Percentiles rank a stretch among this genome's conserved stretches.
These are phyloP conservation scores for Pachymerium ferrugineum DNA, from an alignment of 2,888 invertebrate species.

Conservation along the genomic window DNA sequence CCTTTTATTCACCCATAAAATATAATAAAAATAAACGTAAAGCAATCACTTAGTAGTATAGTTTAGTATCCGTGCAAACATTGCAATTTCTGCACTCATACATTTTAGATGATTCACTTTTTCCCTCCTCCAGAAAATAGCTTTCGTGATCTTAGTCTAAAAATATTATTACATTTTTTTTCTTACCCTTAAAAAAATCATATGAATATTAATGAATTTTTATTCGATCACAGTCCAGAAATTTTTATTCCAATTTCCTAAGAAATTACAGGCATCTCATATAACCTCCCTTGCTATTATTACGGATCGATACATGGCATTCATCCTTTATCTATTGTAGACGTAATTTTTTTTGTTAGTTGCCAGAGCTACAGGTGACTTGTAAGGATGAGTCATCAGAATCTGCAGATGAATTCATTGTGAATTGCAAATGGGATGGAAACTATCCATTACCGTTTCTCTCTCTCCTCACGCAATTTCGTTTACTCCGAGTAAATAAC, in stretches of 20 bases:
- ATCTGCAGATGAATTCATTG: neutral
- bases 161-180: neutral
- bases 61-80: too few species aligned
- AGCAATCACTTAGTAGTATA: too few species aligned
- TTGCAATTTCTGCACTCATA: too few species aligned
- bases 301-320: neutral
- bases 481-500: too few species aligned
- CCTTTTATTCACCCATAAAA: too few species aligned
- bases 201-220: too few species aligned
- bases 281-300: neutral
- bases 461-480: too few species aligned
- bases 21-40: too few species aligned
- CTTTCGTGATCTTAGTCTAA: neutral
- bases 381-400: neutral
- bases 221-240: too few species aligned
- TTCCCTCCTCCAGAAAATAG: neutral
- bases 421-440: conserved; percentile 3
- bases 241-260: too few species aligned
- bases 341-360: neutral
- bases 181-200: neutral
- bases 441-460: neutral
- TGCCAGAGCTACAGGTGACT: conserved; percentile 11
- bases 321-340: neutral
- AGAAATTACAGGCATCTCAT: neutral
- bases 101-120: neutral